Evolutionary conservation across 2,797 vertebrate species (phyloP), one percentile per base, ranked within the genome.

Genomic region (Coilia nasus): DNA sequence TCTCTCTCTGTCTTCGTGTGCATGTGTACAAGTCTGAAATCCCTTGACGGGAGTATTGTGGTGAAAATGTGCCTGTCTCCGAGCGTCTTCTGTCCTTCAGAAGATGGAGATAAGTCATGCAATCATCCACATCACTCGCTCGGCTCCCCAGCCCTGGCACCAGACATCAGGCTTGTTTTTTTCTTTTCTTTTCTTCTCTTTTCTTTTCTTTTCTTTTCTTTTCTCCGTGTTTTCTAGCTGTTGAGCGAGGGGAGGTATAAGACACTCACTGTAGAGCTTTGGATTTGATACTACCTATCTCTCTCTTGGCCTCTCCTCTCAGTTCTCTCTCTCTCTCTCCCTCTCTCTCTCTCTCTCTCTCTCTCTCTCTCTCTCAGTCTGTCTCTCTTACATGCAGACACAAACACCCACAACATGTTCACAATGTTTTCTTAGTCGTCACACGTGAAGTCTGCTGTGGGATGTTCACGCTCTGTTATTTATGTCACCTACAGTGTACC

Each of bases 231-330:
- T 78, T 78, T 78, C 71, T 78, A 78, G 71, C 71, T 78, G 35
- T 78, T 78, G 71, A 78, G 71, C 35, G 35, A 41, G 35, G 15
- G 71, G 35, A 60, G 56, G 62, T 56, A 31, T 31, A 78, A n/a
- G 71, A 78, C 21, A 62, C 3, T 62, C 57, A 21, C 57, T 21
- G 57, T 59, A 59, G 88, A 92, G 87, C 91, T 84, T 87, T 92
- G 94, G 93, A 94, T 91, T 94, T 93, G 88, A 88, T 90, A 59
- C 19, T 59, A 59, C 57, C 57, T 59, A 59, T 59, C 57, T 59
- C 57, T 59, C 17, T 19, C 62, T 67, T 25, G 50, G 9, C 50
- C 50, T 54, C 50, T 54, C 9, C 9, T 9, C 50, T 54, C 50
- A 10, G 50, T 54, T 54, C 50, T 21, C 31, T 44, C 17, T 78